Conservation (phyloP, 2,113 vertebrate species). For the Herpailurus yagouaroundi region DNA sequence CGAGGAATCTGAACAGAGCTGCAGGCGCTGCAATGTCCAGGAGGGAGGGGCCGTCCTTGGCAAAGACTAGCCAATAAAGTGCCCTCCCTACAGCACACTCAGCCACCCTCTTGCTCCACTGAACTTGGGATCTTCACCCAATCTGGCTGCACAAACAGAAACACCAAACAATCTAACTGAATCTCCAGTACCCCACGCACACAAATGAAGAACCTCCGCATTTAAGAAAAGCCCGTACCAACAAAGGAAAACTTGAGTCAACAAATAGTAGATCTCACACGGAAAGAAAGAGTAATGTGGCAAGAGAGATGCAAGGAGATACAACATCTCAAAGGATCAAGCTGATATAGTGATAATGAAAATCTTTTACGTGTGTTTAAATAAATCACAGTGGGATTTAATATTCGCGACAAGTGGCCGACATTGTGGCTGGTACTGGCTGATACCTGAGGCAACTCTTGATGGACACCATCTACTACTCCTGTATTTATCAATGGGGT, state of each 20-base stretch:
- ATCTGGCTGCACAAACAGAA: background rate
- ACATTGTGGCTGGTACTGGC: background rate
- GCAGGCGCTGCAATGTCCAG: background rate
- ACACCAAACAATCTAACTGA: background rate
- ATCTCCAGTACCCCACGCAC: background rate
- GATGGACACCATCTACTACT: background rate
- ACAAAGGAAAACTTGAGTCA: background rate
- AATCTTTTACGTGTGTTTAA: background rate
- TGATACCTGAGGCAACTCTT: background rate
- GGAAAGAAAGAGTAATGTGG: background rate
- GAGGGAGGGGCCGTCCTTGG: background rate
- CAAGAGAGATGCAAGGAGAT: background rate
- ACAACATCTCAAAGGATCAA: background rate
- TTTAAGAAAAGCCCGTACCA: background rate
- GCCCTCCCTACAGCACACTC: rapidly evolving
- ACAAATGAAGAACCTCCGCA: background rate
- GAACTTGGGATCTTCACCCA: background rate
- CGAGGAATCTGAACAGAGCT: rapidly evolving
- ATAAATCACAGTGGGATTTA: background rate
- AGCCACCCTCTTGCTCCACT: background rate
- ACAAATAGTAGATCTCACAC: background rate
- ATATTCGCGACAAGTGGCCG: background rate
- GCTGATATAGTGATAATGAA: background rate
- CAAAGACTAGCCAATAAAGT: background rate
- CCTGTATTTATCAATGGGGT: background rate